A percentile compares a stretch with the other conserved stretches of the same genome.
phyloP scores from a whole-genome alignment of 2,888 invertebrate species.

The Apotomis capreana region DNA sequence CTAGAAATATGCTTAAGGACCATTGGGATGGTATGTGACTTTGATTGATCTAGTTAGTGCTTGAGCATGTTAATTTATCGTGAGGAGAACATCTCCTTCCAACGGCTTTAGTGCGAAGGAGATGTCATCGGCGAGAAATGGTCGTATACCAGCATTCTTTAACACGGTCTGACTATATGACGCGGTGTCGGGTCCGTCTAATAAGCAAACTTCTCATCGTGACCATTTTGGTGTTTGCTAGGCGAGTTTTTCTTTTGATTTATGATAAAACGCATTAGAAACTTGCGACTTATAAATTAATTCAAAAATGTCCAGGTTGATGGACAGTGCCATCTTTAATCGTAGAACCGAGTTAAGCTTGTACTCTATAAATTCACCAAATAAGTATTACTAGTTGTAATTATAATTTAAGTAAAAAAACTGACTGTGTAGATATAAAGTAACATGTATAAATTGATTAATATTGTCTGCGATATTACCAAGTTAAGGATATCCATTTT shows the following conservation, averaged over 20 bases:
- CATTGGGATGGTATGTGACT: conserved; percentile 21
- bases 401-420: too few species aligned
- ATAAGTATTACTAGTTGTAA: too few species aligned
- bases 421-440: too few species aligned
- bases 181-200: conserved; percentile 8
- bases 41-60: conserved; percentile 33
- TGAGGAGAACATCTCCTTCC: conserved; percentile 5
- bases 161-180: conserved; percentile 19
- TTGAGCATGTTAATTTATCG: conserved; percentile 13
- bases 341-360: background rate
- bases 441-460: too few species aligned
- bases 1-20: conserved; percentile 23
- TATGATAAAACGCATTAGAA: conserved; percentile 1
- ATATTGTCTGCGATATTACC: too few species aligned
- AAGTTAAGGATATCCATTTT: too few species aligned
- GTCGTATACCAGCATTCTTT: conserved; percentile 25
- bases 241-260: conserved; percentile 26
- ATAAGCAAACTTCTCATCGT: conserved; percentile 28
- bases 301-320: background rate
- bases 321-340: background rate
- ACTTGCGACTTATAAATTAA: background rate
- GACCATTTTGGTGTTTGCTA: conserved; percentile 8
- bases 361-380: too few species aligned
- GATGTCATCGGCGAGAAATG: conserved; percentile 13
- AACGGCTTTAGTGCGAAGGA: conserved; percentile 9